A percentile compares a stretch with the other conserved stretches of the same genome.
Conservation (phyloP, 2,113 vertebrate genomes). For the Oenanthe melanoleuca region DNA sequence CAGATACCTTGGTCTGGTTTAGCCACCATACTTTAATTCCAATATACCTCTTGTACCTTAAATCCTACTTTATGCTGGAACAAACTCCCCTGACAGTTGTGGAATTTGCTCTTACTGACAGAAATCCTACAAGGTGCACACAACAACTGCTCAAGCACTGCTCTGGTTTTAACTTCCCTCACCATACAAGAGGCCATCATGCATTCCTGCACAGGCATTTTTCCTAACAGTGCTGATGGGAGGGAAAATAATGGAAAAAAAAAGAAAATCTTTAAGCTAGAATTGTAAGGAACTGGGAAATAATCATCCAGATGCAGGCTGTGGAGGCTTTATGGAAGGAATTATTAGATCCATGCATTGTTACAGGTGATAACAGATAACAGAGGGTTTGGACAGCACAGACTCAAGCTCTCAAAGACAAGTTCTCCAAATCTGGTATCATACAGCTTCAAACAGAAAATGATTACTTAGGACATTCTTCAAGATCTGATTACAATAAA, state of each 20-base stretch:
- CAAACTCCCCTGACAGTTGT: neutral
- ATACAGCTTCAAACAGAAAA: neutral
- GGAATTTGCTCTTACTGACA: neutral
- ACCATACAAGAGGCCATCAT: accelerated
- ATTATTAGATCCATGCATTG: neutral
- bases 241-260: accelerated
- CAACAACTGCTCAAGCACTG: neutral
- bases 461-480: neutral
- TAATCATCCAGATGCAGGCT: neutral
- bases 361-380: neutral
- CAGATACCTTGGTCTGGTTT: neutral
- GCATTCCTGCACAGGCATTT: neutral
- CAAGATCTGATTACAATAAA: neutral
- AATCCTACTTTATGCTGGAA: neutral
- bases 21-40: neutral
- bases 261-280: neutral
- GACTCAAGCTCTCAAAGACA: neutral
- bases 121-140: neutral
- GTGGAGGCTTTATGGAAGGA: neutral
- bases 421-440: neutral
- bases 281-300: neutral
- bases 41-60: neutral
- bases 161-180: neutral
- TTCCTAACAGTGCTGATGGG: neutral
- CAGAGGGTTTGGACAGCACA: neutral